Evolutionary conservation across 2,888 invertebrate species (phyloP), one percentile per base, ranked within the genome.

Genomic region (Platypus cylindrus): DNA sequence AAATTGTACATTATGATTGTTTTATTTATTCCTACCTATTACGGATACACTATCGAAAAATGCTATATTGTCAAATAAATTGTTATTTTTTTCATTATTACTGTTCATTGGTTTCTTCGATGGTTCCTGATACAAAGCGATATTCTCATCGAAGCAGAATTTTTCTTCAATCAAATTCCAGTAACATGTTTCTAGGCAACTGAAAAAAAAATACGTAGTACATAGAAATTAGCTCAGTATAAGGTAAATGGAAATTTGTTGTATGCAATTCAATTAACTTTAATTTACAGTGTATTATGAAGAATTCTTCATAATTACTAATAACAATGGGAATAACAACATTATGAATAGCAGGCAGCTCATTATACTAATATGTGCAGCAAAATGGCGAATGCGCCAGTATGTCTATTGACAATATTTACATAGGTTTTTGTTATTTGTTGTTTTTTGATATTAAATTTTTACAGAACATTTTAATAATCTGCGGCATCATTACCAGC

Each of bases 161-260:
- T 68, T 68, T 59, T 79, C 77, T 53, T 78, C 79, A 50, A 76
- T 73, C 53, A 78, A 73, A 52, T 73, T 72, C 79, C 79, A 79
- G 61, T 77, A 78, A 58, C 74, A 67, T 45, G 74, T 70, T 63
- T 79, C 79, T 61, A 73, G 64, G 53, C 77, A 78, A 52, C 79
- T 79, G 64, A 25, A 43, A 43, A 14, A 15, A 35, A 35, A 35
- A 23, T n/a, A n/a, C n/a, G n/a, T n/a, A n/a, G n/a, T n/a, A n/a
- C n/a, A n/a, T n/a, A n/a, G n/a, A n/a, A 29, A 17, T 17, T 9
- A 28, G n/a, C 9, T 14, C 3, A 15, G 23, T 28, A 22, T n/a
- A n/a, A n/a, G n/a, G n/a, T n/a, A n/a, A n/a, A n/a, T n/a, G n/a
- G n/a, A n/a, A n/a, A n/a, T n/a, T n/a, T n/a, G n/a, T n/a, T n/a